phyloP scores from a whole-genome alignment of 1,140 invertebrate genomes.

The Ostrea edulis region DNA sequence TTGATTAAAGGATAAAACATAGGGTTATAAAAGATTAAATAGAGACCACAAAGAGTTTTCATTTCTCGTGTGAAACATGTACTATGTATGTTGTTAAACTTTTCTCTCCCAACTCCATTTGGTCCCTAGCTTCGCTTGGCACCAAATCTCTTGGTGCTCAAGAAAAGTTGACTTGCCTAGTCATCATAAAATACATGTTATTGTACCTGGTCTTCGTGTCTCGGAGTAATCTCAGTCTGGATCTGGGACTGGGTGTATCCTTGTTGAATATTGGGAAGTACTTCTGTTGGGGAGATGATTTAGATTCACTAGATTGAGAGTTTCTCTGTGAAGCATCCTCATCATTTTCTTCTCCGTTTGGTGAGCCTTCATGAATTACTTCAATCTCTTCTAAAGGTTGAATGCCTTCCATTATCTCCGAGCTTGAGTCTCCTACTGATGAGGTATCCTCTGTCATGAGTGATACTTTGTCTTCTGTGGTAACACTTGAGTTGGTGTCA shows the following conservation, averaged over 20 bases:
- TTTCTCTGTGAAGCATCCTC: background rate
- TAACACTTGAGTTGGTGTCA: background rate
- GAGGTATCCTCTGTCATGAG: background rate
- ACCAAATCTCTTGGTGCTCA: background rate
- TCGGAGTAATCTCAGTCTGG: background rate
- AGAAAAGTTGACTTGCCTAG: background rate
- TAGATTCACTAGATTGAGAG: background rate
- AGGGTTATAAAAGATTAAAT: too few relatives aligned
- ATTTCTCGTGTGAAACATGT: too few relatives aligned
- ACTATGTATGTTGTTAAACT: too few relatives aligned
- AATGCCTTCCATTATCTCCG: constrained; percentile 12
- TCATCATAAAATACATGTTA: background rate
- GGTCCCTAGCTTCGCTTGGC: too few relatives aligned
- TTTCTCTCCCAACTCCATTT: too few relatives aligned
- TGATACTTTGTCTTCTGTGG: constrained; percentile 8
- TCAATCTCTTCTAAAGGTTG: background rate
- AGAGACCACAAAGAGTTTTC: too few relatives aligned
- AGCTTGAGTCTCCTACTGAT: background rate
- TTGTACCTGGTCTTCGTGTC: background rate
- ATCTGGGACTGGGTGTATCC: constrained; percentile 39
- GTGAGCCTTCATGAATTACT: background rate
- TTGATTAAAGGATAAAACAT: too few relatives aligned
- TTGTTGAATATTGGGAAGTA: constrained; percentile 56
- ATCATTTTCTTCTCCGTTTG: background rate
- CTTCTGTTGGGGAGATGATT: constrained; percentile 22